Base-by-base conservation (phyloP, 1,140 invertebrate species). In the Galendromus occidentalis region DNA sequence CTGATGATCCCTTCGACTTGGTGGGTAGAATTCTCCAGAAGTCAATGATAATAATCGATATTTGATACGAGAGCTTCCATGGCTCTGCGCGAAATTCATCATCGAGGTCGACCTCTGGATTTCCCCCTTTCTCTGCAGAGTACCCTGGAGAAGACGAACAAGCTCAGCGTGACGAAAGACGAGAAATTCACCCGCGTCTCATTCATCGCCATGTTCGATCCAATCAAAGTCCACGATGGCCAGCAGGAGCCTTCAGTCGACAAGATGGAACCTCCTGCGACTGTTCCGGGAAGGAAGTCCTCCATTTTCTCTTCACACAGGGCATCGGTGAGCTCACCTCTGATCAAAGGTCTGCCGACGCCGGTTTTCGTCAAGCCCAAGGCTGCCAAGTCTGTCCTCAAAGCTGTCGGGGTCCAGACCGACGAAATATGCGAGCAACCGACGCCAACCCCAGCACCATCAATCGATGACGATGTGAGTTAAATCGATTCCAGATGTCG, bases 161-260 rank as follows among this genome's bases (percentile, higher is more conserved):
- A 25, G 14, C 25, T 17, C 9, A 2, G 17, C 25, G 33, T 17
- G 12, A 18, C 9, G 12, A 59, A 59, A 14, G 51, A 33, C 9
- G 51, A 59, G 25, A 59, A 59, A 22, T 59, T 29, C 22, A 59
- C 51, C 33, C 51, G 51, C 33, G 51, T 59, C 6, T 59, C 51
- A 22, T 59, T 59, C 22, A 17, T 59, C 51, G 51, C 51, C 25
- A 59, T 59, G 51, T 59, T 59, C 22, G 51, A 59, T 25, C 51
- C 51, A 25, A 59, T 59, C 51, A 59, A 59, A 9, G 14, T 39
- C 9, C 33, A 39, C 4, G 33, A 39, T 6, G 33, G 33, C 4
- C 33, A 39, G 33, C 33, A 39, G 9, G 4, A 39, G 9, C 4
- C n/a, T n/a, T n/a, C 33, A 39, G 9, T 4, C 33, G 33, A 39